Conservation (phyloP, 2,888 invertebrate species). For the Sclerodermus sp. region DNA sequence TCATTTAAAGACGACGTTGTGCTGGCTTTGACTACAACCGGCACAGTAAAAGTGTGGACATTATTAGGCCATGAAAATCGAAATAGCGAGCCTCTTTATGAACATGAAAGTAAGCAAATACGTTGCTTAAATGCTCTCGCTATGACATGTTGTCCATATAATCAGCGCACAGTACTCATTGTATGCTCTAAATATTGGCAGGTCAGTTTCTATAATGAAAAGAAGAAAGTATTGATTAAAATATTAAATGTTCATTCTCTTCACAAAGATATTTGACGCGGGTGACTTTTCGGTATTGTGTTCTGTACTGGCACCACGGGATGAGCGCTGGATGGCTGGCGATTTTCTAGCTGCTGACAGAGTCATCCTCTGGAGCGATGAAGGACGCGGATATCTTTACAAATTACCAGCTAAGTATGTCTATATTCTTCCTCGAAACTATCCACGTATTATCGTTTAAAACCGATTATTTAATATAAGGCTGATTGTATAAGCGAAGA, state of each 20-base stretch:
- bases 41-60: constrained; percentile 97
- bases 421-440: background rate
- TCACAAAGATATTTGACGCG: constrained; percentile 70
- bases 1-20: constrained; percentile 87
- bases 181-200: constrained; percentile 98
- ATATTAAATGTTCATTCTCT: background rate
- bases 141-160: constrained; percentile 91
- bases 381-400: constrained; percentile 94
- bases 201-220: constrained; percentile 57
- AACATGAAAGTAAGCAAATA: constrained; percentile 97
- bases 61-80: constrained; percentile 86
- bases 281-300: constrained; percentile 96
- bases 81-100: constrained; percentile 85
- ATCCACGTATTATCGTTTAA: too few species aligned
- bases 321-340: constrained; percentile 94
- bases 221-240: background rate
- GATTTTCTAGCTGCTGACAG: constrained; percentile 91
- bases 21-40: constrained; percentile 91
- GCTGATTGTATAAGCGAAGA: too few species aligned
- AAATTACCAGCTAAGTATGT: constrained; percentile 94
- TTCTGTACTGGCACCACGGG: constrained; percentile 84
- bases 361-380: constrained; percentile 93
- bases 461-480: too few species aligned
- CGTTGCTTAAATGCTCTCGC: constrained; percentile 91
- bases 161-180: constrained; percentile 94